These are phyloP conservation scores for Megaceryle maxima DNA, from an alignment of 2,113 vertebrate genomes.

Conservation along the genomic window DNA sequence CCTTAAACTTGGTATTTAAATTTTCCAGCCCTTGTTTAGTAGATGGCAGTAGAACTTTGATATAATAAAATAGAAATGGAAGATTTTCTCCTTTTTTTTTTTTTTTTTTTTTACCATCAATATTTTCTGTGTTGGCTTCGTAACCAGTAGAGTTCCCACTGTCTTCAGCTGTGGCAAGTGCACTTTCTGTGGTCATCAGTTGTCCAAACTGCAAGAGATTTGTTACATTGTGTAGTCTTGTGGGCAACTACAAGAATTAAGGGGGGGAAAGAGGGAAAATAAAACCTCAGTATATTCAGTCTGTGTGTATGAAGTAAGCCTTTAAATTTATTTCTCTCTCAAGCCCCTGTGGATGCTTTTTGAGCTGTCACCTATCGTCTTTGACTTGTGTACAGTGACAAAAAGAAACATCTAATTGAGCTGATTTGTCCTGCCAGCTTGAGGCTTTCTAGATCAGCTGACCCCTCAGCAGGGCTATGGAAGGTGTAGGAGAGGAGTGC, in stretches of 20 bases:
- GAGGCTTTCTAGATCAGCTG: neutral
- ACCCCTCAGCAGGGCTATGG: neutral
- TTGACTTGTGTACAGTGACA: neutral
- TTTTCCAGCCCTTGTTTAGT: neutral
- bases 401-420: neutral
- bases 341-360: neutral
- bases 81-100: neutral
- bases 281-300: neutral
- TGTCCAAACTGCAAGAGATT: neutral
- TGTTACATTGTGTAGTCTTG: neutral
- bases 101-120: slow-evolving; percentile 22
- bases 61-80: neutral
- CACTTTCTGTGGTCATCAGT: slow-evolving; percentile 11
- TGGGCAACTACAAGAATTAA: slow-evolving; percentile 1
- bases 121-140: neutral
- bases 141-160: neutral
- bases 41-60: neutral
- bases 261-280: neutral
- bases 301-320: neutral
- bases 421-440: neutral
- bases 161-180: neutral
- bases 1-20: neutral
- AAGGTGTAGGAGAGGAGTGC: neutral
- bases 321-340: neutral
- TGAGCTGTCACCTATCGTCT: neutral